These are phyloP conservation scores for Syrista parreyssii DNA, from an alignment of 2,888 invertebrate species.

Conservation along the genomic window DNA sequence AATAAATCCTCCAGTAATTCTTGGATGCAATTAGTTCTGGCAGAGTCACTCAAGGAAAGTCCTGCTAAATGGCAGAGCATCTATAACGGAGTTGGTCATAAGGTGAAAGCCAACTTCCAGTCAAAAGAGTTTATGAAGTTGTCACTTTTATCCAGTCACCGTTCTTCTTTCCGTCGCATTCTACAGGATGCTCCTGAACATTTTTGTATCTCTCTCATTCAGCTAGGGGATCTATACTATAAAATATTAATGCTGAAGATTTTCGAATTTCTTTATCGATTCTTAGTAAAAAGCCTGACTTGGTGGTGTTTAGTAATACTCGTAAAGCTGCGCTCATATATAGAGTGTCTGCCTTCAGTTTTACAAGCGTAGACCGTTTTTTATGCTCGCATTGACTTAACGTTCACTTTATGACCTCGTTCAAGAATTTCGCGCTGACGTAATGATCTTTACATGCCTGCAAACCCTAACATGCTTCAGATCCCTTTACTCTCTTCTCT, in stretches of 20 bases:
- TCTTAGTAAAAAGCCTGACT: conserved; percentile 26
- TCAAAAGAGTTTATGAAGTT: not conserved
- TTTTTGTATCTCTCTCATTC: not conserved
- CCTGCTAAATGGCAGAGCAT: not conserved
- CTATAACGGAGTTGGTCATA: not conserved
- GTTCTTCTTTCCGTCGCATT: not conserved
- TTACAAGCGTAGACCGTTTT: conserved; percentile 21
- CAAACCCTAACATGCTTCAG: not conserved
- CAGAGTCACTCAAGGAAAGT: not conserved
- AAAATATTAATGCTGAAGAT: conserved; percentile 35
- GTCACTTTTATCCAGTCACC: not conserved
- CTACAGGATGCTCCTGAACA: not conserved
- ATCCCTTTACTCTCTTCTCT: not conserved
- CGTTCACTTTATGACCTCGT: conserved; percentile 26
- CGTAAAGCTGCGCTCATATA: conserved; percentile 33
- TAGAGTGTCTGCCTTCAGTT: conserved; percentile 16
- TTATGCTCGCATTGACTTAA: conserved; percentile 21
- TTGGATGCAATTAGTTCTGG: not conserved
- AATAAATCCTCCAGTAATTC: not conserved
- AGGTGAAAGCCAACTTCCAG: not conserved
- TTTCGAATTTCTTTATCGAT: conserved; percentile 30
- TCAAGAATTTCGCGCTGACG: conserved; percentile 12
- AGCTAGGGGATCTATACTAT: conserved; percentile 24
- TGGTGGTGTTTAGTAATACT: conserved; percentile 21
- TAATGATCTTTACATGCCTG: conserved; percentile 17